These are phyloP conservation scores for Sebastes steindachneri DNA, from an alignment of 2,797 vertebrate genomes.

Conservation along the genomic window DNA sequence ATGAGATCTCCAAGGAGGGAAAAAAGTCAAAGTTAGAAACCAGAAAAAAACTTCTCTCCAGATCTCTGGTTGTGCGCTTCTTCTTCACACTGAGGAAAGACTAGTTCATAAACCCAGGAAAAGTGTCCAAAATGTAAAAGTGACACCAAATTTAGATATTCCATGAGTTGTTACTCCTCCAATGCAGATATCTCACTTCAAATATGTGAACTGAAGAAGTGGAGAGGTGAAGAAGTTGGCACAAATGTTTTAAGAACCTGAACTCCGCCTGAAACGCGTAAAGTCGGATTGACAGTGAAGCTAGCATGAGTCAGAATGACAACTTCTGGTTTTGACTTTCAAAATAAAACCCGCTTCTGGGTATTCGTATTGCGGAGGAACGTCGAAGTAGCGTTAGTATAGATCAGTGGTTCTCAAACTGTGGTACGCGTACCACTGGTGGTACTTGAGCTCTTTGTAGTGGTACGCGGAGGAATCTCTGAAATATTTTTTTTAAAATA, in stretches of 20 bases:
- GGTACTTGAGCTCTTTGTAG: too few relatives aligned
- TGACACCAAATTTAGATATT: conserved; percentile 19
- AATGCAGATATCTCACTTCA: conserved; percentile 13
- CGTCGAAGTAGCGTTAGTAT: accelerated
- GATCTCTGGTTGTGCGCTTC: conserved; percentile 25
- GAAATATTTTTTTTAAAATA: too few relatives aligned
- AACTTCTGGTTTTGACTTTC: background rate
- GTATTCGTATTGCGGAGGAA: accelerated
- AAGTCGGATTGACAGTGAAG: conserved; percentile 25
- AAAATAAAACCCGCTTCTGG: background rate
- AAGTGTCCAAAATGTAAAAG: conserved; percentile 5
- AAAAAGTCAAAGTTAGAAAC: conserved; percentile 19
- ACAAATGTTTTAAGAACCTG: conserved; percentile 63
- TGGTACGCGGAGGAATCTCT: too few relatives aligned
- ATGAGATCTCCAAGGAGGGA: conserved; percentile 12
- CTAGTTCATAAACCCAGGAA: background rate
- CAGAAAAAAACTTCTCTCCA: conserved; percentile 9
- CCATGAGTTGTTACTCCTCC: conserved; percentile 47
- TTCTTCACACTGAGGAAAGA: background rate
- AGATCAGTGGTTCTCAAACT: too few relatives aligned
- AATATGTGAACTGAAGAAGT: conserved; percentile 54
- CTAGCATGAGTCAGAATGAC: accelerated
- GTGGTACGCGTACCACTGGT: too few relatives aligned
- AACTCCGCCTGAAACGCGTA: conserved; percentile 71
- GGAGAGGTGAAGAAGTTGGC: conserved; percentile 53